A percentile compares a stretch with the other conserved stretches of the same genome.
Conservation (phyloP, 2,888 invertebrate genomes). For the Alsophila aescularia region DNA sequence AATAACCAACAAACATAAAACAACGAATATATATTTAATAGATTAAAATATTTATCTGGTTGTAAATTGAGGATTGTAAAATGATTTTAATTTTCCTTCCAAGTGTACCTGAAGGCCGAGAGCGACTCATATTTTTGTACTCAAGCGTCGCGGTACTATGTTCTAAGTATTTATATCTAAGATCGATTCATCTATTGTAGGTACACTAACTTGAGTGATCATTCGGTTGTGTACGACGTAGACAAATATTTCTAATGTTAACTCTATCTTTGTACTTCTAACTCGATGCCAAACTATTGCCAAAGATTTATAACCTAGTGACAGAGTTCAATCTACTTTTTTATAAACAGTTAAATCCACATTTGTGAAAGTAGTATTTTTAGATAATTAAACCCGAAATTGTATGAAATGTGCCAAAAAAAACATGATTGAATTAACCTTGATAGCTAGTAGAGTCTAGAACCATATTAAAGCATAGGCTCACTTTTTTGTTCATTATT, state of each 20-base stretch:
- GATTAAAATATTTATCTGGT: slow-evolving; percentile 37
- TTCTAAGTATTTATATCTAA: slow-evolving; percentile 19
- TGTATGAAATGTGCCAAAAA: slow-evolving; percentile 33
- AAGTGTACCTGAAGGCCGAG: slow-evolving; percentile 68
- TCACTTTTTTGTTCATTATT: no score
- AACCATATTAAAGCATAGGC: no score
- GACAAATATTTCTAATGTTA: slow-evolving; percentile 59
- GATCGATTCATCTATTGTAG: slow-evolving; percentile 21
- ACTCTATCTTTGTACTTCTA: slow-evolving; percentile 47
- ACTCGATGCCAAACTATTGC: slow-evolving; percentile 64
- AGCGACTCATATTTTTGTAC: slow-evolving; percentile 46
- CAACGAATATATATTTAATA: slow-evolving; percentile 30
- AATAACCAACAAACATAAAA: background rate
- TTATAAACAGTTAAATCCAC: slow-evolving; percentile 1
- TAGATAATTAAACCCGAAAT: slow-evolving; percentile 59
- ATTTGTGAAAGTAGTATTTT: slow-evolving; percentile 32
- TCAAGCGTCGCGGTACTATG: slow-evolving; percentile 43
- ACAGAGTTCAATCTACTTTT: slow-evolving; percentile 26
- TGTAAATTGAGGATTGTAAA: slow-evolving; percentile 35
- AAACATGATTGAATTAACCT: background rate
- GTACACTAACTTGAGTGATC: slow-evolving; percentile 76
- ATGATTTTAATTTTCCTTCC: slow-evolving; percentile 62
- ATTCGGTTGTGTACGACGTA: slow-evolving; percentile 80
- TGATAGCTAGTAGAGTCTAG: slow-evolving; percentile 7
- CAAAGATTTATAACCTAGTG: slow-evolving; percentile 55